Evolutionary conservation across 2,113 vertebrate species (phyloP).

Genomic region (Alectura lathami): DNA sequence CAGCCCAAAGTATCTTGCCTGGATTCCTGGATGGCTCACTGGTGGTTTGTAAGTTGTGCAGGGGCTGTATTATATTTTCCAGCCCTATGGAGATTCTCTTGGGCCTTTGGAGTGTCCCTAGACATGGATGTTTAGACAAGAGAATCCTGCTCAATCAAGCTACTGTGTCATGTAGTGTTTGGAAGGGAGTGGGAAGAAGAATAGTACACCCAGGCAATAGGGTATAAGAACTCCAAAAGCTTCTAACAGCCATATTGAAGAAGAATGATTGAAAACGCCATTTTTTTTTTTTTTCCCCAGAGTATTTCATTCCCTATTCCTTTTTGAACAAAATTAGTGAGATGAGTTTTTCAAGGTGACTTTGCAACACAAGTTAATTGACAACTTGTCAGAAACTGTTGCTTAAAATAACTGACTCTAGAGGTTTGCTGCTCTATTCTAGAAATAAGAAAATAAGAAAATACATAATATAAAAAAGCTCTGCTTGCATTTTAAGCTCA

Average conservation of each 20-base stretch:
- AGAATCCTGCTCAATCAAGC: not conserved
- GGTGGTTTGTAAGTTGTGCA: not conserved
- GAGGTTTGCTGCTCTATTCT: conserved; percentile 20
- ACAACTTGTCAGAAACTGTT: conserved; percentile 38
- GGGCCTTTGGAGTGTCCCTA: not conserved
- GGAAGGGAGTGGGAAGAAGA: not conserved
- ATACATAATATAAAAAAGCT: conserved; percentile 12
- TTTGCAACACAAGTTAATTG: conserved; percentile 52
- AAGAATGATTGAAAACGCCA: not conserved
- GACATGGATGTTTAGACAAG: not conserved
- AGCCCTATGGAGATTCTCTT: not conserved
- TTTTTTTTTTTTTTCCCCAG: not conserved
- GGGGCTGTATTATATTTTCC: not conserved
- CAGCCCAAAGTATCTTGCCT: not conserved
- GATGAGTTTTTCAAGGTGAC: conserved; percentile 46
- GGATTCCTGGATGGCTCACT: not conserved
- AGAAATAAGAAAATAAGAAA: conserved; percentile 41
- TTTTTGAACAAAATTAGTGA: conserved; percentile 5
- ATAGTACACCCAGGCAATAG: not conserved
- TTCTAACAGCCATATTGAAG: not conserved
- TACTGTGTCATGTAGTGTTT: not conserved
- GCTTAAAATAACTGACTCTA: conserved; percentile 45
- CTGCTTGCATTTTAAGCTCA: conserved; percentile 16
- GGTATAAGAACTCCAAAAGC: not conserved
- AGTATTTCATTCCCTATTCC: not conserved